Percentiles rank a stretch among this genome's conserved stretches.
phyloP scores from a whole-genome alignment of 2,113 vertebrate species.

The Haplotaxodon microlepis region DNA sequence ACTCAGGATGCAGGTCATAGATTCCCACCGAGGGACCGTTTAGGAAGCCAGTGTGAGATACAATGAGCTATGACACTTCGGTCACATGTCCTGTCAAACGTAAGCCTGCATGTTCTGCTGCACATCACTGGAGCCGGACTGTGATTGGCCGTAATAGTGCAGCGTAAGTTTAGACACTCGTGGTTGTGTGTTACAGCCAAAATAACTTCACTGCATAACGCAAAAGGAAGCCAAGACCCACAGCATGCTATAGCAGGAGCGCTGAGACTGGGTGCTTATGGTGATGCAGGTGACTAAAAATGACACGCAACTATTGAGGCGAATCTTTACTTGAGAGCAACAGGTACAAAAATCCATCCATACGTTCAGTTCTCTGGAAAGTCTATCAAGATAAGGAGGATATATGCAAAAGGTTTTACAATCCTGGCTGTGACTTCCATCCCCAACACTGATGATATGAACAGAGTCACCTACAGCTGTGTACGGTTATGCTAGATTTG shows the following conservation, averaged over 20 bases:
- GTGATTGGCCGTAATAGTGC: slow-evolving; percentile 1
- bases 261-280: neutral
- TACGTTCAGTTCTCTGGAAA: neutral
- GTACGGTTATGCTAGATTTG: neutral
- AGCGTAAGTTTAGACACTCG: neutral
- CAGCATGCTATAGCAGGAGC: neutral
- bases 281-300: neutral
- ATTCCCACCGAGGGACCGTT: neutral
- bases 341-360: neutral
- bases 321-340: neutral
- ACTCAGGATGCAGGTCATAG: neutral
- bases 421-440: neutral
- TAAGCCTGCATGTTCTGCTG: neutral
- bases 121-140: neutral
- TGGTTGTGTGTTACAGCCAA: neutral
- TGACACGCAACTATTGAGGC: neutral
- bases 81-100: neutral
- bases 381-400: neutral
- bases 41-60: neutral
- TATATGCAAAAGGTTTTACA: neutral
- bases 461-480: neutral
- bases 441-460: neutral
- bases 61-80: neutral
- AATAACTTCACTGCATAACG: neutral
- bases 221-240: neutral